Evolutionary conservation across 2,888 invertebrate species (phyloP), one percentile per base, ranked within the genome.

Genomic region (Phragmatobia fuliginosa): DNA sequence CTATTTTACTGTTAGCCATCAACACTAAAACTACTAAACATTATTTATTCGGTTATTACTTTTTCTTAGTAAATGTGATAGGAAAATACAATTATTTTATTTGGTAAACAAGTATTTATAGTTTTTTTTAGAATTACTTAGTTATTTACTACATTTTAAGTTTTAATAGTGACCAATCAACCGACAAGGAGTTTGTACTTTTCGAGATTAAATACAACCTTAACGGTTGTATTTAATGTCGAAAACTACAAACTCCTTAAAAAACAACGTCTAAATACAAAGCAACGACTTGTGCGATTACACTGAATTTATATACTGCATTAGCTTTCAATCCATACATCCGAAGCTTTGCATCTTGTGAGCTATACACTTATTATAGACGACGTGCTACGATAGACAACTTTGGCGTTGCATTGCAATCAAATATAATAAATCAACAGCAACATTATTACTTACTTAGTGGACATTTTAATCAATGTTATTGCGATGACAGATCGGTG

Each of bases 401-500:
- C 75, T 79, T 74, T 67, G 74, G 80, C 67, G 85, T 85, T 85
- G 86, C 86, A 84, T 87, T 85, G 83, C 84, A 82, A 84, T 79
- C 83, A 83, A 86, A 86, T 82, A 85, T 86, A 90, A 92, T 93
- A 92, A 92, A 92, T 93, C 91, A 92, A 86, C 74, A 72, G 77
- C 72, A 77, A 87, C 90, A 88, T 88, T 90, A 91, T 88, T 89
- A 87, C 86, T 88, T 90, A 90, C 90, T 90, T 89, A 88, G 87
- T 86, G 87, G 88, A 91, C 89, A 87, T 89, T 91, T 91, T 91
- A 92, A 92, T 93, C 91, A 90, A 88, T 87, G 84, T 86, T 87
- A 85, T 84, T 81, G 83, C 79, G 87, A 85, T 91, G 92, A 92
- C 91, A 91, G 91, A 87, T 91, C 88, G 86, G 83, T 78, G 81